A percentile compares a stretch with the other conserved stretches of the same genome.
Conservation (phyloP, 2,113 vertebrate genomes). For the Oxyruncus cristatus region DNA sequence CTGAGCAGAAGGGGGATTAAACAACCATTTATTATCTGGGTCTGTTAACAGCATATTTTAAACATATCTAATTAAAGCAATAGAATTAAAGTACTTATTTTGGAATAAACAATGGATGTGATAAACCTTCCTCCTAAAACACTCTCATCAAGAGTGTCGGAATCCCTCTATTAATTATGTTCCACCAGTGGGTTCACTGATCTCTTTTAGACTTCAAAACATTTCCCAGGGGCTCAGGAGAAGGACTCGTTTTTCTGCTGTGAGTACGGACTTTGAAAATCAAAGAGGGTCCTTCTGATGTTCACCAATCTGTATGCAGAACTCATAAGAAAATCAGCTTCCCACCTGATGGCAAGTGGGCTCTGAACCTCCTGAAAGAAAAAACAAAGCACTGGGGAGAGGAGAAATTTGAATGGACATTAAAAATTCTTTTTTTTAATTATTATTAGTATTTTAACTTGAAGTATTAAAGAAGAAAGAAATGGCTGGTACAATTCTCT, state of each 20-base stretch:
- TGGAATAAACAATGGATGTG: not conserved
- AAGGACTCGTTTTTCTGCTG: not conserved
- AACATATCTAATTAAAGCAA: not conserved
- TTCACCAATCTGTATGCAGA: not conserved
- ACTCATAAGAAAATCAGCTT: not conserved
- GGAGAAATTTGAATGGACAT: conserved; percentile 13
- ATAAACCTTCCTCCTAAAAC: not conserved
- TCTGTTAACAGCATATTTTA: not conserved
- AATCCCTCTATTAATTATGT: not conserved
- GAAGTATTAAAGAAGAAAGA: conserved; percentile 40
- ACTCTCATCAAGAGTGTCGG: not conserved
- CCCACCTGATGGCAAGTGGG: not conserved
- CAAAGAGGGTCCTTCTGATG: not conserved
- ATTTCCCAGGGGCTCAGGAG: not conserved
- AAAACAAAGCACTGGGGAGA: not conserved
- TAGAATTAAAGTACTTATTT: not conserved
- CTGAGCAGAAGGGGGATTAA: not conserved
- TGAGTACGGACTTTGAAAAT: not conserved
- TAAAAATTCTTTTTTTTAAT: not conserved
- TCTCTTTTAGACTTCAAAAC: not conserved
- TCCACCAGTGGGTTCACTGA: not conserved
- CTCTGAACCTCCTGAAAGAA: not conserved
- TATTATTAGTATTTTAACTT: not conserved
- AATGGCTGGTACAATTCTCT: not conserved
- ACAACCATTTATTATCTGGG: not conserved